These are phyloP conservation scores for Gonatopus flavifemur DNA, from an alignment of 1,140 invertebrate genomes.

Conservation along the genomic window DNA sequence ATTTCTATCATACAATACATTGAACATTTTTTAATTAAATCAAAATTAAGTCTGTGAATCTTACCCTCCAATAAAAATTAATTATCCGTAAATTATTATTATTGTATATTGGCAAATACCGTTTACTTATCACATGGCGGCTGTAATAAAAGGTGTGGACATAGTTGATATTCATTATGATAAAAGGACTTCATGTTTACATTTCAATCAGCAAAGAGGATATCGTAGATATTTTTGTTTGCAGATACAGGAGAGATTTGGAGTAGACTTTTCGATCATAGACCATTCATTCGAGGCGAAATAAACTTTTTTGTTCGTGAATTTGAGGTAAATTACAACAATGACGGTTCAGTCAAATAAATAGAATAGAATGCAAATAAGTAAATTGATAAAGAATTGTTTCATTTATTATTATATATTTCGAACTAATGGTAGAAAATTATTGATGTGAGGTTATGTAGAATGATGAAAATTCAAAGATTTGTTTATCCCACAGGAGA, in stretches of 20 bases:
- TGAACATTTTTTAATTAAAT: too few relatives aligned
- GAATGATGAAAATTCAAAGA: background rate
- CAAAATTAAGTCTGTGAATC: too few relatives aligned
- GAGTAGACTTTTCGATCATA: constrained; percentile 81
- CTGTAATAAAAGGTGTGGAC: constrained; percentile 52
- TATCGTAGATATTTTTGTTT: constrained; percentile 16
- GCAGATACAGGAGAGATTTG: constrained; percentile 80
- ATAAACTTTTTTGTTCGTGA: constrained; percentile 79
- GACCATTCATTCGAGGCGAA: constrained; percentile 80
- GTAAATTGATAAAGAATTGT: background rate
- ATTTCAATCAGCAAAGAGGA: constrained; percentile 4
- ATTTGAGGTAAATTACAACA: constrained; percentile 69
- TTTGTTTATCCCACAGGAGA: constrained; percentile 62
- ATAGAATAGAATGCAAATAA: background rate
- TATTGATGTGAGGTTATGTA: background rate
- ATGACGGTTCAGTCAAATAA: too few relatives aligned
- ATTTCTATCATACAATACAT: too few relatives aligned
- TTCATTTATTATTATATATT: constrained; percentile 15
- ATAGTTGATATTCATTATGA: constrained; percentile 11
- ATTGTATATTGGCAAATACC: too few relatives aligned
- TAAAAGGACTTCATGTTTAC: constrained; percentile 8
- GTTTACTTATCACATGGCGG: constrained; percentile 45
- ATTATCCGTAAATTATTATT: too few relatives aligned
- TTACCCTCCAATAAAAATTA: too few relatives aligned
- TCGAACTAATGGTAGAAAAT: background rate